phyloP scores from a whole-genome alignment of 2,113 vertebrate species.

The Tinamus guttatus region DNA sequence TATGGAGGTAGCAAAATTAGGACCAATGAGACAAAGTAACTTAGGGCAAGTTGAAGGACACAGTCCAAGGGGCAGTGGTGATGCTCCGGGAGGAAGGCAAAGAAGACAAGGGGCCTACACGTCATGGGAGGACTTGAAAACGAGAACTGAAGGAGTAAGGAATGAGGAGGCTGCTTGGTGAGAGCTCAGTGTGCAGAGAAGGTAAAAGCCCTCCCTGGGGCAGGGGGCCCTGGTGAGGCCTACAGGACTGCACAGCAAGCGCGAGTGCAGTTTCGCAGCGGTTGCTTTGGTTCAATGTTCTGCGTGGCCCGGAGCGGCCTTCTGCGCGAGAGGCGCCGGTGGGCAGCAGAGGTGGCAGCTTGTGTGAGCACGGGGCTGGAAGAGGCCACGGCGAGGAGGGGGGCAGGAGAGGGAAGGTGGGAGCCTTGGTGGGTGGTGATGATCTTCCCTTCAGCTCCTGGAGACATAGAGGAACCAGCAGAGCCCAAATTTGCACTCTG shows the following conservation, averaged over 20 bases:
- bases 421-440: background rate
- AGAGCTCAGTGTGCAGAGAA: background rate
- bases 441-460: background rate
- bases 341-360: too few relatives aligned
- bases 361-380: too few relatives aligned
- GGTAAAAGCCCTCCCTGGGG: background rate
- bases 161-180: background rate
- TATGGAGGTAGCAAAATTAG: background rate
- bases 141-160: background rate
- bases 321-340: too few relatives aligned
- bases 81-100: background rate
- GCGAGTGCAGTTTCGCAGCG: too few relatives aligned
- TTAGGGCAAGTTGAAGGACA: fast-evolving
- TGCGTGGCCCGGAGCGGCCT: too few relatives aligned
- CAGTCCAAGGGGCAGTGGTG: background rate
- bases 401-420: background rate
- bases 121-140: background rate
- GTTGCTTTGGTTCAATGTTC: too few relatives aligned
- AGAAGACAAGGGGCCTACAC: background rate
- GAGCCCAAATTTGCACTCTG: background rate
- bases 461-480: too few relatives aligned
- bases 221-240: background rate
- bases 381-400: too few relatives aligned
- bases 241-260: too few relatives aligned
- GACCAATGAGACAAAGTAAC: background rate